phyloP scores from a whole-genome alignment of 2,113 vertebrate genomes.

The Rhegmatorhina hoffmannsi region DNA sequence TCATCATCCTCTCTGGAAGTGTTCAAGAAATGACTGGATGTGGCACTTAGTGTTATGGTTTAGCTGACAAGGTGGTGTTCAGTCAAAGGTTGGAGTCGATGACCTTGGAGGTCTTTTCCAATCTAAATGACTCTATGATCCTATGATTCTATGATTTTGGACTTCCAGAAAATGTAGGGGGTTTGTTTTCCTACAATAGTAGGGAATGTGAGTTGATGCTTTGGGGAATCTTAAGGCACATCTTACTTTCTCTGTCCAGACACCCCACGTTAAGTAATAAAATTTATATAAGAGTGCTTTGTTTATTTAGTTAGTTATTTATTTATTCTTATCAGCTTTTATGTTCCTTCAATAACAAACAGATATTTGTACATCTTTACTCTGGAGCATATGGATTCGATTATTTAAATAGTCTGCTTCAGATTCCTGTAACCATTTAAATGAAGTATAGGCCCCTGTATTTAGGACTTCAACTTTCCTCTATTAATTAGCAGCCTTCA shows the following conservation, averaged over 20 bases:
- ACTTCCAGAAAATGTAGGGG: background rate
- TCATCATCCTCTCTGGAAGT: background rate
- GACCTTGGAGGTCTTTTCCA: background rate
- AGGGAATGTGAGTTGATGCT: background rate
- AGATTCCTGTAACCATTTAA: background rate
- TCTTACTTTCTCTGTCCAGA: background rate
- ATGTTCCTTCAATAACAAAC: background rate
- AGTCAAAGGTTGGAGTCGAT: accelerated
- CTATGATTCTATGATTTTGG: background rate
- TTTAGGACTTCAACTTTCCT: background rate
- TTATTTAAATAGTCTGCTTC: background rate
- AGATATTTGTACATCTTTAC: background rate
- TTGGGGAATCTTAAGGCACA: background rate
- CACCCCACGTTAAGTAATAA: background rate
- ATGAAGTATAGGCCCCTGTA: background rate
- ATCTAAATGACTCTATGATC: background rate
- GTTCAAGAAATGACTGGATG: background rate
- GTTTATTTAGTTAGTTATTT: background rate
- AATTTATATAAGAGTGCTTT: background rate
- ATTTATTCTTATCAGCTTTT: background rate
- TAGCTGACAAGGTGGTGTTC: background rate
- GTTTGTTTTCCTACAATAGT: background rate
- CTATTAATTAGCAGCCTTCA: background rate
- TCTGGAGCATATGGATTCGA: background rate
- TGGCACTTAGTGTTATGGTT: background rate